phyloP scores from a whole-genome alignment of 2,888 invertebrate species.

The Amblyjoppa proteus region DNA sequence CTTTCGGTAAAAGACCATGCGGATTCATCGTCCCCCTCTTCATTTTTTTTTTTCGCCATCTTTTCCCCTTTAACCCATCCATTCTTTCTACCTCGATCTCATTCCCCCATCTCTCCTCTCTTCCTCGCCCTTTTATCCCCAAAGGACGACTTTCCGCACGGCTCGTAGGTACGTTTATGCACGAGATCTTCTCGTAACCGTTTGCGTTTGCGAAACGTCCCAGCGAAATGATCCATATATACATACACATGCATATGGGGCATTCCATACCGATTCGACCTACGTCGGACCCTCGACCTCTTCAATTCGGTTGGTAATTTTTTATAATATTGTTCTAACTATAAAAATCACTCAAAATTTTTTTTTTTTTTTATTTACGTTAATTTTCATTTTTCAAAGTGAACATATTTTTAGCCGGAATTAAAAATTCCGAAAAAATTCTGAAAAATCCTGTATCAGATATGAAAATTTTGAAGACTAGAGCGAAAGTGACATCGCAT shows the following conservation, averaged over 20 bases:
- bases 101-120: conserved; percentile 10
- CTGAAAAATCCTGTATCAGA: no score
- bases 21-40: conserved; percentile 24
- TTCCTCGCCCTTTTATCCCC: conserved; percentile 24
- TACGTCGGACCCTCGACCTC: no score
- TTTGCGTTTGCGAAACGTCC: conserved; percentile 48
- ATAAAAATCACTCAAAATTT: no score
- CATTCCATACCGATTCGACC: no score
- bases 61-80: conserved; percentile 16
- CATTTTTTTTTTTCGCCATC: conserved; percentile 7
- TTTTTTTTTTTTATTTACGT: no score
- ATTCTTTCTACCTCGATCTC: conserved; percentile 31
- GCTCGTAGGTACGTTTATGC: conserved; percentile 34
- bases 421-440: no score
- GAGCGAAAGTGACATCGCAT: no score
- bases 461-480: no score
- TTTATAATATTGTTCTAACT: no score
- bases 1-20: conserved; percentile 18
- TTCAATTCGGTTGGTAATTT: no score
- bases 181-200: conserved; percentile 56
- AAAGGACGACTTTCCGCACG: conserved; percentile 25
- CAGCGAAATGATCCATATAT: conserved; percentile 16
- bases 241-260: background rate
- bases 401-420: no score
- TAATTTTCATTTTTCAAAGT: no score